A percentile compares a stretch with the other conserved stretches of the same genome.
phyloP scores from a whole-genome alignment of 2,797 vertebrate genomes.

The Catamblyrhynchus diadema region DNA sequence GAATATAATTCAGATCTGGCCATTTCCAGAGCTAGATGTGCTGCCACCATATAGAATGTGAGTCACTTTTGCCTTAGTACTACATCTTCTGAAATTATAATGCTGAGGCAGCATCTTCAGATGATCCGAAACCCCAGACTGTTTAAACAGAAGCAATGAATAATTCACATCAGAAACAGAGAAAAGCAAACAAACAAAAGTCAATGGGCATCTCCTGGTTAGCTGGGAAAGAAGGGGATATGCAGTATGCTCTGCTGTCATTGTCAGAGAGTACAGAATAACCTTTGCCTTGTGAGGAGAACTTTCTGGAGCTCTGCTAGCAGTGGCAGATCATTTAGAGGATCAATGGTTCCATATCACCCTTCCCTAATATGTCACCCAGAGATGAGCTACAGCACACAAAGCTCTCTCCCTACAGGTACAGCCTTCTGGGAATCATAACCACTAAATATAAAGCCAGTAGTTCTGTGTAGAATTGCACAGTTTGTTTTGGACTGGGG shows the following conservation, averaged over 20 bases:
- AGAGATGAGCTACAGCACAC: not conserved
- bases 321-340: not conserved
- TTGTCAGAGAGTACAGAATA: not conserved
- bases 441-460: not conserved
- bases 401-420: not conserved
- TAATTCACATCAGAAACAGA: slow-evolving; percentile 29
- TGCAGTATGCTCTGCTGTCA: not conserved
- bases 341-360: not conserved
- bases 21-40: slow-evolving; percentile 29
- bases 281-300: not conserved
- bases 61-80: not conserved
- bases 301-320: not conserved
- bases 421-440: not conserved
- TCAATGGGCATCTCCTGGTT: not conserved
- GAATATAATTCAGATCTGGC: slow-evolving; percentile 2
- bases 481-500: not conserved
- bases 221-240: not conserved
- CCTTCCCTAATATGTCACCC: not conserved
- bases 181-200: slow-evolving; percentile 10
- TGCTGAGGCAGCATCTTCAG: not conserved
- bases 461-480: not conserved
- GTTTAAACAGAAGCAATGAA: slow-evolving; percentile 32
- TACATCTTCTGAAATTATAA: not conserved
- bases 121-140: not conserved
- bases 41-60: not conserved